These are phyloP conservation scores for Smithornis capensis DNA, from an alignment of 2,113 vertebrate species.

Conservation along the genomic window DNA sequence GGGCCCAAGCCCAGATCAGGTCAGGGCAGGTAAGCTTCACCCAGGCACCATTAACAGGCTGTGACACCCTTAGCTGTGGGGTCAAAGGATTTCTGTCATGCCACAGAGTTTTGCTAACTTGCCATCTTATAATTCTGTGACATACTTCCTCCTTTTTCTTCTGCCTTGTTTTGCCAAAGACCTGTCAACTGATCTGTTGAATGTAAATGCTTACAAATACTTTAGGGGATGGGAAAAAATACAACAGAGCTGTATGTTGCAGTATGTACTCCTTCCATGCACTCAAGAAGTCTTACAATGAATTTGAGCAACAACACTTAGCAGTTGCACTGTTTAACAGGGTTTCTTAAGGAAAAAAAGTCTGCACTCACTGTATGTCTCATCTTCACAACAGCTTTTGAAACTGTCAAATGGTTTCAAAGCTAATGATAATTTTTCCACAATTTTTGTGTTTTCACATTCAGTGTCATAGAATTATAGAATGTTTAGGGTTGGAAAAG, in stretches of 20 bases:
- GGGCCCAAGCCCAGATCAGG: background rate
- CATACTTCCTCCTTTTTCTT: background rate
- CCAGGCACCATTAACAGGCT: background rate
- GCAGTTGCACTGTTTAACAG: background rate
- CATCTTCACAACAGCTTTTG: background rate
- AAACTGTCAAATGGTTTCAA: background rate
- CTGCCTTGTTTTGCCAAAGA: background rate
- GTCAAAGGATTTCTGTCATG: background rate
- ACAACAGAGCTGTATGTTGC: background rate
- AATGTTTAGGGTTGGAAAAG: background rate
- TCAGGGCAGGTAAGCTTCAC: background rate
- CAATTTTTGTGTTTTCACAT: background rate
- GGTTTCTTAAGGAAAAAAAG: background rate
- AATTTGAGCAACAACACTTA: background rate
- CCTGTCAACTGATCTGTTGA: background rate
- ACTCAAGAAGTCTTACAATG: background rate
- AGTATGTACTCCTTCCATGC: background rate
- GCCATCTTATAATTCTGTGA: background rate
- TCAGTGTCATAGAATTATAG: background rate
- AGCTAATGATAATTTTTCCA: background rate
- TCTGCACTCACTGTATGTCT: background rate
- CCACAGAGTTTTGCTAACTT: background rate
- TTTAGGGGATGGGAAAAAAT: background rate
- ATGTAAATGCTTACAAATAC: background rate
- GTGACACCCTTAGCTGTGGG: rapidly evolving